phyloP scores from a whole-genome alignment of 2,888 invertebrate genomes.

The Polydrusus tereticollis region DNA sequence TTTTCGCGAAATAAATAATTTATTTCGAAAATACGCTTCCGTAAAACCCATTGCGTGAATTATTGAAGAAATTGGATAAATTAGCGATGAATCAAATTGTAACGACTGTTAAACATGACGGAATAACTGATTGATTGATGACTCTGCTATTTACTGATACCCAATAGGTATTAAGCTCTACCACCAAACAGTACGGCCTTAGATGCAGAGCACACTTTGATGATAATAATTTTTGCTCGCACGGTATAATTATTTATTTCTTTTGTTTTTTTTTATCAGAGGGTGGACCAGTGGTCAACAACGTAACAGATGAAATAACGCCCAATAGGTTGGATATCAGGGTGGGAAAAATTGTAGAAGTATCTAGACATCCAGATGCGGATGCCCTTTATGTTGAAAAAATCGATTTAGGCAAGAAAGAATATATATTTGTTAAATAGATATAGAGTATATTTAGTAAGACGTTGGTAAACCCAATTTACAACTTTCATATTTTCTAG shows the following conservation, averaged over 20 bases:
- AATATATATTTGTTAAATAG: background rate
- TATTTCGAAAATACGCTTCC: background rate
- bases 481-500: background rate
- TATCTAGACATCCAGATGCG: constrained; percentile 91
- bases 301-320: constrained; percentile 66
- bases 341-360: constrained; percentile 88
- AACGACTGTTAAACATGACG: too few species aligned
- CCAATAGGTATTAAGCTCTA: too few species aligned
- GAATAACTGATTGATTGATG: too few species aligned
- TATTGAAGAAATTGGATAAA: too few species aligned
- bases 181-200: too few species aligned
- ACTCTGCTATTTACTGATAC: too few species aligned
- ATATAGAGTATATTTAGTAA: background rate
- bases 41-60: too few species aligned
- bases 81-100: too few species aligned
- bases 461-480: too few species aligned
- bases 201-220: too few species aligned
- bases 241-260: background rate
- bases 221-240: too few species aligned
- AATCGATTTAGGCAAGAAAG: constrained; percentile 75
- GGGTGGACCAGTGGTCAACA: constrained; percentile 17
- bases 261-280: constrained; percentile 21
- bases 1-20: too few species aligned
- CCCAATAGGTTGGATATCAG: constrained; percentile 88
- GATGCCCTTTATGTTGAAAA: constrained; percentile 93